A percentile compares a stretch with the other conserved stretches of the same genome.
These are phyloP conservation scores for Andrena fulva DNA, from an alignment of 2,888 invertebrate species.

Conservation along the genomic window DNA sequence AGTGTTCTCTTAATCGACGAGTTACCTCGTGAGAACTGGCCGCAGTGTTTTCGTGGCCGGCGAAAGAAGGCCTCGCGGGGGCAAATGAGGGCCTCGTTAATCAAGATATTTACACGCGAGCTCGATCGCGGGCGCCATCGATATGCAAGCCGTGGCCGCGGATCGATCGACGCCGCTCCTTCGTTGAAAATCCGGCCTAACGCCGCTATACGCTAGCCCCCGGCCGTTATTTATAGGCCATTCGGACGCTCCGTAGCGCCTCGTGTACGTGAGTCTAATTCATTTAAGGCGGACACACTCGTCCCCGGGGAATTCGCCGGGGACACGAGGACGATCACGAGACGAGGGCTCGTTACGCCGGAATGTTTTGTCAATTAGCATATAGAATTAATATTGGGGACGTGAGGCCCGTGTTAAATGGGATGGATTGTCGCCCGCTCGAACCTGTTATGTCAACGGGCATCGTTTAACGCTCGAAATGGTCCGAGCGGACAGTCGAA, in stretches of 20 bases:
- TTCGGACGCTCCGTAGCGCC: conserved; percentile 75
- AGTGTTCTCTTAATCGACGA: conserved; percentile 49
- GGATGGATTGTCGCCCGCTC: not conserved
- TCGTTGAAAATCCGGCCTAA: conserved; percentile 74
- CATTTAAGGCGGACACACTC: conserved; percentile 66
- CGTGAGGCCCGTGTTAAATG: conserved; percentile 17
- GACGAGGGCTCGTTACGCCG: conserved; percentile 52
- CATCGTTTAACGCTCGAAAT: conserved; percentile 1
- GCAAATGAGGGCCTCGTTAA: conserved; percentile 74
- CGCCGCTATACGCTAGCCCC: conserved; percentile 69
- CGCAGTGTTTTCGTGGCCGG: conserved; percentile 32
- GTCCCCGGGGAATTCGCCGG: conserved; percentile 55
- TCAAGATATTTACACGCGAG: conserved; percentile 80
- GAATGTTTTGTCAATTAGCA: conserved; percentile 54
- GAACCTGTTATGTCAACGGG: conserved; percentile 21
- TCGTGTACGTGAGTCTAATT: conserved; percentile 73
- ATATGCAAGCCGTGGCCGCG: conserved; percentile 74
- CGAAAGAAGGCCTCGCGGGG: conserved; percentile 39
- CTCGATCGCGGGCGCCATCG: conserved; percentile 72
- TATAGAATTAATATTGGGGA: conserved; percentile 39
- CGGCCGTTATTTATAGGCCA: conserved; percentile 77
- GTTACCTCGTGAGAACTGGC: conserved; percentile 51
- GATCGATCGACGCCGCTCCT: conserved; percentile 74
- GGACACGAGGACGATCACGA: conserved; percentile 24
- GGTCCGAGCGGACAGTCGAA: not conserved